Evolutionary conservation across 2,113 vertebrate genomes (phyloP).

Genomic region (Candoia aspera): DNA sequence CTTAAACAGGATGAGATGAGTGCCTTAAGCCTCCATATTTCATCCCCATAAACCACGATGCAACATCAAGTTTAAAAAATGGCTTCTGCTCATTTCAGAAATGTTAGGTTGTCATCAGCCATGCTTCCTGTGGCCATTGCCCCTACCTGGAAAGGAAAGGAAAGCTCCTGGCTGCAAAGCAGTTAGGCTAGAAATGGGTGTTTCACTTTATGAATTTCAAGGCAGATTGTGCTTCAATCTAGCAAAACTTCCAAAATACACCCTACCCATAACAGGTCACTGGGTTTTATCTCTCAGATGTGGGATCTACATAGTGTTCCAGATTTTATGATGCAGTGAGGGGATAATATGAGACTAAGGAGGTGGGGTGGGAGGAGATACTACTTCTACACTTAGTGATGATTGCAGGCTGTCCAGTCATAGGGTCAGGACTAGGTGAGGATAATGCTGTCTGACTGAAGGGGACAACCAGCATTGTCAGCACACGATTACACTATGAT

Average conservation of each 20-base stretch:
- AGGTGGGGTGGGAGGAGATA: neutral
- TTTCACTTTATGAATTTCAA: neutral
- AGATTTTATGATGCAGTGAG: neutral
- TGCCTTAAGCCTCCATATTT: neutral
- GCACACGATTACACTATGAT: neutral
- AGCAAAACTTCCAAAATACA: neutral
- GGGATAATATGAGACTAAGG: neutral
- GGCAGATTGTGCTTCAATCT: neutral
- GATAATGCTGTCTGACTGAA: neutral
- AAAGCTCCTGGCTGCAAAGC: neutral
- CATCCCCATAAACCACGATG: neutral
- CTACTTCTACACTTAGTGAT: neutral
- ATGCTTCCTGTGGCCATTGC: neutral
- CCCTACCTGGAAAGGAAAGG: neutral
- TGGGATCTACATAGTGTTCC: too few relatives aligned
- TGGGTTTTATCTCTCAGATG: too few relatives aligned
- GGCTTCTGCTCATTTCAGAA: neutral
- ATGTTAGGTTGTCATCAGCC: neutral
- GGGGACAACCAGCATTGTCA: neutral
- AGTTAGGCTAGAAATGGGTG: neutral
- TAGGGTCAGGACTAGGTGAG: neutral
- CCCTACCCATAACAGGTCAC: neutral
- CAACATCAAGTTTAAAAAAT: neutral
- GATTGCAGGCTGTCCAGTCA: neutral
- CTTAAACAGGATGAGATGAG: neutral